phyloP scores from a whole-genome alignment of 2,888 invertebrate species.

The Lamellibrachia satsuma region DNA sequence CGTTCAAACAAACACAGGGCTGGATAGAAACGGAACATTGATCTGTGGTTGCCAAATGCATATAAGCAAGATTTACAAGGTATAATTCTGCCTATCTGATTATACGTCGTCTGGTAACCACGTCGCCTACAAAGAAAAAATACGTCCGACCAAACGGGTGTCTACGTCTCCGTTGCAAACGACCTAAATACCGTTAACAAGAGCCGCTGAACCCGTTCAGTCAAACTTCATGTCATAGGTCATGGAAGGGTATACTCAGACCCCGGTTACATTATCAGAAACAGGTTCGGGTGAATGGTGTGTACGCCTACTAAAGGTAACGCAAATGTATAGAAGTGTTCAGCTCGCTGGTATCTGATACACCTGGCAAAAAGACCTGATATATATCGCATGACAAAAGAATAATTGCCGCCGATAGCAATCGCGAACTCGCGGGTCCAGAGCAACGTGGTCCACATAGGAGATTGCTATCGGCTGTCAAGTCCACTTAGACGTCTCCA shows the following conservation, averaged over 20 bases:
- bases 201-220: neutral
- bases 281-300: neutral
- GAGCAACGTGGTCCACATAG: neutral
- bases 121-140: neutral
- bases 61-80: neutral
- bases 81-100: neutral
- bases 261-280: neutral
- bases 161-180: neutral
- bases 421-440: neutral
- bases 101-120: neutral
- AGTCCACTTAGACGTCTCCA: neutral
- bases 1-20: neutral
- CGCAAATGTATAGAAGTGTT: neutral
- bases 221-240: neutral
- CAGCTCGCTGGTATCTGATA: neutral
- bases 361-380: neutral
- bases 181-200: neutral
- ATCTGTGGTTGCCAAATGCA: neutral
- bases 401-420: neutral
- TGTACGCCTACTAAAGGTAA: neutral
- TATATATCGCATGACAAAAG: neutral
- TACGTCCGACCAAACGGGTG: neutral
- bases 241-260: neutral
- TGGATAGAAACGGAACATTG: neutral
- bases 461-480: neutral